These are phyloP conservation scores for Lapara coniferarum DNA, from an alignment of 2,888 invertebrate genomes.

Conservation along the genomic window DNA sequence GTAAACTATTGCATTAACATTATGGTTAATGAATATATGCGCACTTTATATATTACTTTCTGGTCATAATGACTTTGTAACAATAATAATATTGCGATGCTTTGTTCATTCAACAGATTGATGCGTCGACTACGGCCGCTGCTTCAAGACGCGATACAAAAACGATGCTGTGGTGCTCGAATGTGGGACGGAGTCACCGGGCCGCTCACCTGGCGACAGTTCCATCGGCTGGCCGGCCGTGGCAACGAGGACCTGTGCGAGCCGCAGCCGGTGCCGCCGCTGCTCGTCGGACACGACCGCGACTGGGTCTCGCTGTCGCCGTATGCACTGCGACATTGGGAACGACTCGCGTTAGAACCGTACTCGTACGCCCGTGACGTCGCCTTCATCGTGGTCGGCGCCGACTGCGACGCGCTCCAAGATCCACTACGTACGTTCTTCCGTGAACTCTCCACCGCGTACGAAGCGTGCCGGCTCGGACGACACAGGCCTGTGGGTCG, in stretches of 20 bases:
- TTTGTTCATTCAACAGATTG: constrained; percentile 75
- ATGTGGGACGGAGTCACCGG: constrained; percentile 98
- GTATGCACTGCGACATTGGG: constrained; percentile 97
- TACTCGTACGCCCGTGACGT: constrained; percentile 97
- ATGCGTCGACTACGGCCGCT: constrained; percentile 96
- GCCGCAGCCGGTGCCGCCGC: constrained; percentile 97
- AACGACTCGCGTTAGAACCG: constrained; percentile 97
- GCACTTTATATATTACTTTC: neutral
- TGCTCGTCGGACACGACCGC: constrained; percentile 96
- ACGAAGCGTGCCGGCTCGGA: constrained; percentile 97
- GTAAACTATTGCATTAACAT: neutral
- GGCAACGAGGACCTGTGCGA: constrained; percentile 98
- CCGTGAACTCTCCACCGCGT: constrained; percentile 95
- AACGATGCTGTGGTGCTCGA: constrained; percentile 92
- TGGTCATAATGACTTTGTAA: too few species aligned
- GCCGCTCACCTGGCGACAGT: constrained; percentile 98
- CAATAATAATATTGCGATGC: too few species aligned
- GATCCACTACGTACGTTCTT: constrained; percentile 93
- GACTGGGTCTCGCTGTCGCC: constrained; percentile 98
- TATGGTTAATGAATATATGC: neutral
- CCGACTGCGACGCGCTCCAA: constrained; percentile 93
- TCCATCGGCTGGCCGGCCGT: constrained; percentile 96
- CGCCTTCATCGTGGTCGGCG: constrained; percentile 96
- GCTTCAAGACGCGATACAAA: constrained; percentile 97
- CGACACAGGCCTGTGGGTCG: constrained; percentile 95